phyloP scores from a whole-genome alignment of 1,140 invertebrate species.

The Leguminivora glycinivorella region DNA sequence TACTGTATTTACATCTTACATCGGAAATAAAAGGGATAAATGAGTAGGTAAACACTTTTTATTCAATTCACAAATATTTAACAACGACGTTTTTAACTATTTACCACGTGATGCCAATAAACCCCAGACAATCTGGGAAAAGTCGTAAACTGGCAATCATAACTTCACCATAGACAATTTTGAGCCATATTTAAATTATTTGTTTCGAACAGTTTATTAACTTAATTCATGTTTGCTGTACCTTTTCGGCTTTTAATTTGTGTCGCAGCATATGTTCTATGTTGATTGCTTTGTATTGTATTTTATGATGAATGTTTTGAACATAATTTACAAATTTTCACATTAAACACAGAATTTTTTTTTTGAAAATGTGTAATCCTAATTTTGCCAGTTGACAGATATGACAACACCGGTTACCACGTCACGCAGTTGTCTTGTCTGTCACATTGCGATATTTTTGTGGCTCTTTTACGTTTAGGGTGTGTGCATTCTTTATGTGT shows the following conservation, averaged over 20 bases:
- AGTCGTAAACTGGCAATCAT: neutral
- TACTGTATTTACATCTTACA: no score
- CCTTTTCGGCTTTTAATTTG: neutral
- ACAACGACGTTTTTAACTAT: no score
- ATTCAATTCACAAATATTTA: no score
- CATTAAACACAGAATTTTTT: no score
- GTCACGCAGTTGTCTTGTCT: constrained; percentile 73
- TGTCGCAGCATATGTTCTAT: neutral
- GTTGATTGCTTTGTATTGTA: neutral
- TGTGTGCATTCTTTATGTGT: constrained; percentile 78
- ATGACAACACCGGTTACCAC: constrained; percentile 68
- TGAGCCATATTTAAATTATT: neutral
- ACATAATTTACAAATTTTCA: no score
- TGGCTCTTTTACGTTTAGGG: constrained; percentile 66
- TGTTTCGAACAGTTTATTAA: neutral
- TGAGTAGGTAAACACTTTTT: no score
- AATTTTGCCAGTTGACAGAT: constrained; percentile 29
- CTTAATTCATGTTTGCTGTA: neutral
- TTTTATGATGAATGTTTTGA: neutral
- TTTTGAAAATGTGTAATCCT: neutral
- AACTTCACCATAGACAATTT: neutral
- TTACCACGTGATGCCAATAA: no score
- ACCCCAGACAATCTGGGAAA: no score
- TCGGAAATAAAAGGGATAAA: no score
- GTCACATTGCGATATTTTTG: constrained; percentile 76